Percentiles rank a stretch among this genome's conserved stretches.
Evolutionary conservation across 2,888 invertebrate species (phyloP).

Genomic region (Plemyria rubiginata): DNA sequence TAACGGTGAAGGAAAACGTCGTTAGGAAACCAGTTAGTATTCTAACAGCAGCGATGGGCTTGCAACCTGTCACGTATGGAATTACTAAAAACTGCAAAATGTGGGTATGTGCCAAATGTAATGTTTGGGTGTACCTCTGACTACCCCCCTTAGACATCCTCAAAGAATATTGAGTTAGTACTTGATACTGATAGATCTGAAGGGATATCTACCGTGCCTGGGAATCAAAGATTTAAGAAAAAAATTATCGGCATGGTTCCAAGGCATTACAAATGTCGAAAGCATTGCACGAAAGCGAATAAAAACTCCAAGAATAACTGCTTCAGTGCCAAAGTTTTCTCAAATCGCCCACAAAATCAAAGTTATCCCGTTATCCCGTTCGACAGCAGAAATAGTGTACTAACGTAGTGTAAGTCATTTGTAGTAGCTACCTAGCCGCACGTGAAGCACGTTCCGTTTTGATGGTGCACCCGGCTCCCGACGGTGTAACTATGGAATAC

Average conservation of each 20-base stretch:
- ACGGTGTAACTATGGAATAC: constrained; percentile 24
- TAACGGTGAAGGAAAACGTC: too few relatives aligned
- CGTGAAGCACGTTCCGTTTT: constrained; percentile 52
- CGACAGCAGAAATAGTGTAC: constrained; percentile 27
- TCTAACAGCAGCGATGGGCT: too few relatives aligned
- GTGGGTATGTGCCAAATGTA: too few relatives aligned
- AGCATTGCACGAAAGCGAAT: not conserved
- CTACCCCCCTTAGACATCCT: too few relatives aligned
- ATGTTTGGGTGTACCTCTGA: too few relatives aligned
- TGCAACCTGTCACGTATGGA: too few relatives aligned
- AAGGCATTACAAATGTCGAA: not conserved
- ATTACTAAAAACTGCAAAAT: too few relatives aligned
- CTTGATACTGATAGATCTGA: too few relatives aligned
- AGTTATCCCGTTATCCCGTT: constrained; percentile 20
- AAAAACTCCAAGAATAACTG: constrained; percentile 1
- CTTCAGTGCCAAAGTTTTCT: constrained; percentile 6
- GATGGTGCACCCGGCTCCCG: constrained; percentile 49
- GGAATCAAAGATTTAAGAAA: too few relatives aligned
- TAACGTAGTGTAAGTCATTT: constrained; percentile 31
- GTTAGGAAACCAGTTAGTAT: too few relatives aligned
- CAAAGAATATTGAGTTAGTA: too few relatives aligned
- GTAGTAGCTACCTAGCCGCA: constrained; percentile 9
- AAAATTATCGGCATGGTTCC: not conserved
- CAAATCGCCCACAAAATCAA: constrained; percentile 27
- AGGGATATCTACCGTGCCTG: too few relatives aligned